A percentile compares a stretch with the other conserved stretches of the same genome.
Conservation (phyloP, 2,113 vertebrate genomes). For the Rafetus swinhoei region DNA sequence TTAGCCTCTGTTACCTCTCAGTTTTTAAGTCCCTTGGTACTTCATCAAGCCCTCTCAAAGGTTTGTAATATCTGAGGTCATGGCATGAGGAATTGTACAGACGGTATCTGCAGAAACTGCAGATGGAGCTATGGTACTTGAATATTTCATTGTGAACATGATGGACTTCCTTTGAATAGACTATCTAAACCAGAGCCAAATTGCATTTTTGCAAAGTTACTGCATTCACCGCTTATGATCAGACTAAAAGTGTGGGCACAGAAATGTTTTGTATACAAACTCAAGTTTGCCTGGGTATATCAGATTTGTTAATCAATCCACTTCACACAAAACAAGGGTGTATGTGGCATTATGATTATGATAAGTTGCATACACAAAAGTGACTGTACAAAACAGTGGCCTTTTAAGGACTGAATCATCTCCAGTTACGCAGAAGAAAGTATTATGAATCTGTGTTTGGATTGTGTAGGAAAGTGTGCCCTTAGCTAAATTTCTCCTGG, state of each 20-base stretch:
- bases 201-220: background rate
- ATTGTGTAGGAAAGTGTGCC: background rate
- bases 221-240: background rate
- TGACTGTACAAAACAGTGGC: background rate
- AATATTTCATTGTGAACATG: background rate
- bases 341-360: background rate
- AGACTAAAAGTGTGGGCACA: background rate
- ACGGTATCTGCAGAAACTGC: background rate
- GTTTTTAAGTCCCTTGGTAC: background rate
- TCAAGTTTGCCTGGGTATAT: background rate
- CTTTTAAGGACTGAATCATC: background rate
- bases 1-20: accelerated
- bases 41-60: background rate
- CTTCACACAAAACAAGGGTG: background rate
- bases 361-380: background rate
- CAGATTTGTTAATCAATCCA: background rate
- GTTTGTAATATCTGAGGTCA: background rate
- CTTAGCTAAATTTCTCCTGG: background rate
- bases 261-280: background rate
- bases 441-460: background rate
- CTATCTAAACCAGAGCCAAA: background rate
- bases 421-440: background rate
- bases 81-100: background rate
- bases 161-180: background rate
- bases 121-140: background rate